Base-by-base conservation (phyloP, 2,113 vertebrate genomes). In the Laticauda laticaudata region DNA sequence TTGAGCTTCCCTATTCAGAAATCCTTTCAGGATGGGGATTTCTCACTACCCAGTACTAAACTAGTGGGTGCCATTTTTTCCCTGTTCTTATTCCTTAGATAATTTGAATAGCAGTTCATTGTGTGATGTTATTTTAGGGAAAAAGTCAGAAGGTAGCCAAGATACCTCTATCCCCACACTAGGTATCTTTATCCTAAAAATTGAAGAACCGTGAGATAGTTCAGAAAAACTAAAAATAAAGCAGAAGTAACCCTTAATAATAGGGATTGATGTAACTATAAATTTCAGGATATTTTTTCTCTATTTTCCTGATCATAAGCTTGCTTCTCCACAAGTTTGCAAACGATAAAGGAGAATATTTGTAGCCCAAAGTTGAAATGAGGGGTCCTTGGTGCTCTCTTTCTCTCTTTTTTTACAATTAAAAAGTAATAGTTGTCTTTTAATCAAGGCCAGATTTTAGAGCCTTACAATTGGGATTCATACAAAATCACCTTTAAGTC, bases 401-500 rank as follows among this genome's bases (percentile, higher is more conserved):
- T 6, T 48, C 48, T 48, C 48, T 48, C 48, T 48, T 48, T 48
- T 48, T 48, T 48, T 20, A 11, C 57, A 10, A 34, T 64, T 21
- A 26, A 14, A 48, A 48, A n/a, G 54, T 92, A 91, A 21, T 51
- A 93, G 96, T 95, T 94, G 93, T 94, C 96, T 95, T 97, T 97
- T 97, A 96, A 96, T 97, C 85, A 94, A 94, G 95, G 92, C 64
- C 94, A 94, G 56, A 5, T 9, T 24, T 93, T 91, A 88, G 26
- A 11, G 29, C 92, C 90, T 93, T 55, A 91, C 45, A 81, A 81
- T 45, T n/a, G 86, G 90, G 94, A 94, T 97, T 96, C 96, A 96
- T 96, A 96, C 92, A 97, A 97, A 97, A 95, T 96, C 96, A 96
- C 95, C 88, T 96, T 96, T 85, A 94, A 94, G 91, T 94, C 92